Percentiles rank a stretch among this genome's conserved stretches.
Evolutionary conservation across 2,113 vertebrate species (phyloP).

Genomic region (Misgurnus mizolepis): DNA sequence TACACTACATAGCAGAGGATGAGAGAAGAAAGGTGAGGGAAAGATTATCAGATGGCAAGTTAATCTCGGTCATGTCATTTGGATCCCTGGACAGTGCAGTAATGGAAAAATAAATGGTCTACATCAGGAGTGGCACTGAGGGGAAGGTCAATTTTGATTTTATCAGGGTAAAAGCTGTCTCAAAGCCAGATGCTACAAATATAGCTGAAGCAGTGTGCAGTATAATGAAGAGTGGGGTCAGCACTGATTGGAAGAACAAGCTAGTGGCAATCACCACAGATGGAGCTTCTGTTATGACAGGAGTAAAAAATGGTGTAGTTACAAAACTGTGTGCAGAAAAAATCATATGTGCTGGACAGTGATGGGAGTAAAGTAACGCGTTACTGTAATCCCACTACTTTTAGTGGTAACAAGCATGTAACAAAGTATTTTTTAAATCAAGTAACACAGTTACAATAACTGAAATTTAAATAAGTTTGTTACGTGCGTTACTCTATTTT

Average conservation of each 20-base stretch:
- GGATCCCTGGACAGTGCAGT: neutral
- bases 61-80: neutral
- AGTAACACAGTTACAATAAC: too few species aligned
- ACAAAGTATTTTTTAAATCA: too few species aligned
- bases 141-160: neutral
- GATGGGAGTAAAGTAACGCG: too few species aligned
- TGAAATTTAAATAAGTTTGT: too few species aligned
- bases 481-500: too few species aligned
- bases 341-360: neutral
- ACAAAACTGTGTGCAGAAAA: neutral
- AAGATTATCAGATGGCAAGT: neutral
- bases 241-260: neutral
- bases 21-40: constrained; percentile 1
- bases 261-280: constrained; percentile 1
- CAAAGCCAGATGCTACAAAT: neutral
- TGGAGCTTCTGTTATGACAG: neutral
- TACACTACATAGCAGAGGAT: constrained; percentile 1
- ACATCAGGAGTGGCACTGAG: neutral
- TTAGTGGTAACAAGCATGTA: too few species aligned
- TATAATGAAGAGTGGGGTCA: neutral
- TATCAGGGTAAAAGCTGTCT: neutral
- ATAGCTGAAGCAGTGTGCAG: constrained; percentile 2
- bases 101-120: neutral
- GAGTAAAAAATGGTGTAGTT: constrained; percentile 2
- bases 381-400: too few species aligned